phyloP scores from a whole-genome alignment of 2,888 invertebrate species.

The Nudaria mundana region DNA sequence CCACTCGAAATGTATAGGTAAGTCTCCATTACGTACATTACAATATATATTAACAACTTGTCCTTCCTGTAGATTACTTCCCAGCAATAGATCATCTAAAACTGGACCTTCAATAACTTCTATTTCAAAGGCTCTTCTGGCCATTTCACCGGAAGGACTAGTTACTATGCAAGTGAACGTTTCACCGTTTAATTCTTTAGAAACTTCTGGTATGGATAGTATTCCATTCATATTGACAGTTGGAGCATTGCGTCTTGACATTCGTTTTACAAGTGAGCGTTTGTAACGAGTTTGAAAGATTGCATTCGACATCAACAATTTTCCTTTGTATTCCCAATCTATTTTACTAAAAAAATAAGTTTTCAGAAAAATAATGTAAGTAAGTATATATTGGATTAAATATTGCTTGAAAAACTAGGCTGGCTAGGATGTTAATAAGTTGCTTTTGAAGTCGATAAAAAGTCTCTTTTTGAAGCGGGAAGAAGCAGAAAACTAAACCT shows the following conservation, averaged over 20 bases:
- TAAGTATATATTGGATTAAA: no score
- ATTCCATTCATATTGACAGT: conserved; percentile 77
- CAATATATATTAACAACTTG: conserved; percentile 92
- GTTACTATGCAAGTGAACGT: conserved; percentile 89
- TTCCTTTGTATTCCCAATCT: conserved; percentile 73
- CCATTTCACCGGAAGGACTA: conserved; percentile 84
- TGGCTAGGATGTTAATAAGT: no score
- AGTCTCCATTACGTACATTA: conserved; percentile 86
- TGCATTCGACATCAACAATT: conserved; percentile 56
- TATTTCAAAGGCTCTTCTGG: conserved; percentile 82
- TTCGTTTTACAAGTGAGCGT: conserved; percentile 45
- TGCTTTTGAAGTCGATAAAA: no score
- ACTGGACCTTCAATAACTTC: conserved; percentile 88
- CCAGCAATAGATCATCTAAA: conserved; percentile 90
- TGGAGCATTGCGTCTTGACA: conserved; percentile 51
- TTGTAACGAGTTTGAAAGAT: conserved; percentile 64
- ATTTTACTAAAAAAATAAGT: conserved; percentile 59
- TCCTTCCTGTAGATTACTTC: conserved; percentile 90
- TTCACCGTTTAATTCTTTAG: conserved; percentile 85
- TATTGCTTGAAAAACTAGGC: no score
- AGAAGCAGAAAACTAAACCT: no score
- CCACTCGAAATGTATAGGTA: conserved; percentile 87
- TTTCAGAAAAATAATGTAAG: no score
- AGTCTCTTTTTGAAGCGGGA: no score
- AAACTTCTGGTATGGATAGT: conserved; percentile 82